Base-by-base conservation (phyloP, 1,140 invertebrate genomes). In the Pissodes strobi region DNA sequence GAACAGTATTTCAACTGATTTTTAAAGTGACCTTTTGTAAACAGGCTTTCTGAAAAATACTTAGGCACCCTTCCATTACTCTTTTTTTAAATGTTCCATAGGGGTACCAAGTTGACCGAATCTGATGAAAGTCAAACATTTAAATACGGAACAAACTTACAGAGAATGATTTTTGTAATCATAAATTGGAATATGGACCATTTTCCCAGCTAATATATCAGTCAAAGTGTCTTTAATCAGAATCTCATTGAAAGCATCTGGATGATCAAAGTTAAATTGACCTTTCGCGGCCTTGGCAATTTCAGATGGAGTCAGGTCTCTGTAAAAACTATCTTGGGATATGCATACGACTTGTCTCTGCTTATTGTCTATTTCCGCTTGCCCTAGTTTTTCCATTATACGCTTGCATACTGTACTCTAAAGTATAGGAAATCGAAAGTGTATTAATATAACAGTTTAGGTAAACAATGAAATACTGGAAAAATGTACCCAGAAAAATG, bases 211-310 rank as follows among this genome's bases (percentile, higher is more conserved):
- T 3, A 93, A 80, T 65, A 98, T 91, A 70, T 91, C 87, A 68
- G 86, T 84, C 22, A 98, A 79, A 0, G 90, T 93, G 46, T 88
- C 81, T 17, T 88, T 80, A 72, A 98, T 90, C 15, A 94, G 81
- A 43, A 91, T 88, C 74, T 93, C 88, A 78, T 98, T 91, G 78
- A 97, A 93, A 0, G 93, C 93, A 80, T 93, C 90, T 19, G 97
- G 97, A 83, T 99, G 97, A 81, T 99, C 97, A 82, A 99, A 99
- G 82, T 99, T 97, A 74, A 93, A 99, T 63, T 92, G 86, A 45
- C 97, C 96, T 72, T 90, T 90, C 49, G 88, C 85, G n/a, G 95
- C 96, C 75, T 89, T 88, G 0, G 85, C 72, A 72, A 89, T 89
- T 76, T 99, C 94, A 9, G 88, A 86, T 1, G 85, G 80, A 10